Percentiles rank a stretch among this genome's conserved stretches.
phyloP scores from a whole-genome alignment of 2,113 vertebrate species.

The Thryonomys swinderianus region DNA sequence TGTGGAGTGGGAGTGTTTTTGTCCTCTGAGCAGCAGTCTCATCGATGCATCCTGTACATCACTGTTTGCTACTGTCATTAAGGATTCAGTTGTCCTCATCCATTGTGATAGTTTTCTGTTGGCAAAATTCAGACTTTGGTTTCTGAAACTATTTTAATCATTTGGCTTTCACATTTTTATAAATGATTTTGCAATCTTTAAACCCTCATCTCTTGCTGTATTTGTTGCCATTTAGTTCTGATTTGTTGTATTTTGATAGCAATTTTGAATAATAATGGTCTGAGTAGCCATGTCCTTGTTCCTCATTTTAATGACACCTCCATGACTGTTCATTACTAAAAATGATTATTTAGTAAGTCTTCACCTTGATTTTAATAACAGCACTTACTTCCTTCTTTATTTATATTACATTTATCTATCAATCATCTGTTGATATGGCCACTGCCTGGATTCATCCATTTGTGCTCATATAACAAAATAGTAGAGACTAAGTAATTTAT shows the following conservation, averaged over 20 bases:
- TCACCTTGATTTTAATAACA: not conserved
- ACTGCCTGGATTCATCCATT: not conserved
- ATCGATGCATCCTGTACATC: not conserved
- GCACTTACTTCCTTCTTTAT: not conserved
- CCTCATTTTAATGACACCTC: not conserved
- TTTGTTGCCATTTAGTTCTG: not conserved
- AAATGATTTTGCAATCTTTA: not conserved
- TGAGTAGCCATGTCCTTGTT: not conserved
- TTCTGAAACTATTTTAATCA: constrained; percentile 36
- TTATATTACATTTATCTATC: not conserved
- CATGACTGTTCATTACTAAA: not conserved
- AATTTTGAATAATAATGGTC: not conserved
- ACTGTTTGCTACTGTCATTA: not conserved
- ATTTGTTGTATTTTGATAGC: not conserved
- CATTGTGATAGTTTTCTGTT: constrained; percentile 1
- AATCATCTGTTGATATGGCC: not conserved
- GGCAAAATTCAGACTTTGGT: constrained; percentile 55
- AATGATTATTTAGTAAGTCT: not conserved
- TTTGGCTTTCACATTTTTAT: not conserved
- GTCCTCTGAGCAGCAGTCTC: not conserved
- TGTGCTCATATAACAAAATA: not conserved
- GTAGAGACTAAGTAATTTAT: not conserved
- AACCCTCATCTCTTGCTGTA: not conserved
- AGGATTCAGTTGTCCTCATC: not conserved
- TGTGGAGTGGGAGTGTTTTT: not conserved